A percentile compares a stretch with the other conserved stretches of the same genome.
Evolutionary conservation across 2,797 vertebrate genomes (phyloP).

Genomic region (Melanotaenia maccullochi): DNA sequence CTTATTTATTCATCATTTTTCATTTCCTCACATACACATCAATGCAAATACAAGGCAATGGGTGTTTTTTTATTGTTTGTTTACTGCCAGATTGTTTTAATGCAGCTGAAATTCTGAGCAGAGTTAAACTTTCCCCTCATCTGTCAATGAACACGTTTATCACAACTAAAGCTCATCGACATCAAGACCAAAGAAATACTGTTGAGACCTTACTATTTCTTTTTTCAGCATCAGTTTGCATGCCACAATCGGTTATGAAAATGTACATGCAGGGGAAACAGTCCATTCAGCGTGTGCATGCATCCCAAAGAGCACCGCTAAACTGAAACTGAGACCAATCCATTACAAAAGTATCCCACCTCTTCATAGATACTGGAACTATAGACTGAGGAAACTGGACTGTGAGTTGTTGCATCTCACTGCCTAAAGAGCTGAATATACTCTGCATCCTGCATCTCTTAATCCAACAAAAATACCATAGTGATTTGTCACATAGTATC

Average conservation of each 20-base stretch:
- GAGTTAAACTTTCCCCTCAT: background rate
- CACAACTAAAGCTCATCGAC: constrained; percentile 37
- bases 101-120: constrained; percentile 6
- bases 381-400: constrained; percentile 29
- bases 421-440: constrained; percentile 36
- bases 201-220: constrained; percentile 54
- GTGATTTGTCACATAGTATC: constrained; percentile 47
- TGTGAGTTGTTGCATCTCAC: constrained; percentile 36
- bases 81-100: constrained; percentile 13
- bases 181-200: constrained; percentile 81
- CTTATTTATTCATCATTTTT: background rate
- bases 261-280: background rate
- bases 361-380: constrained; percentile 15
- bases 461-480: constrained; percentile 29
- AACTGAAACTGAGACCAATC: constrained; percentile 3
- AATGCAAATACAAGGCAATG: constrained; percentile 29
- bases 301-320: constrained; percentile 41
- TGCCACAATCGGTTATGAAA: background rate
- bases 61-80: constrained; percentile 4
- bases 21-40: background rate
- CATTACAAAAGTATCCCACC: constrained; percentile 18
- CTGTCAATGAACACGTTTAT: background rate
- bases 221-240: constrained; percentile 21
- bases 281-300: constrained; percentile 28
- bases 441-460: constrained; percentile 45